A percentile compares a stretch with the other conserved stretches of the same genome.
These are phyloP conservation scores for Malacoctenus gilli DNA, from an alignment of 2,797 vertebrate genomes.

Conservation along the genomic window DNA sequence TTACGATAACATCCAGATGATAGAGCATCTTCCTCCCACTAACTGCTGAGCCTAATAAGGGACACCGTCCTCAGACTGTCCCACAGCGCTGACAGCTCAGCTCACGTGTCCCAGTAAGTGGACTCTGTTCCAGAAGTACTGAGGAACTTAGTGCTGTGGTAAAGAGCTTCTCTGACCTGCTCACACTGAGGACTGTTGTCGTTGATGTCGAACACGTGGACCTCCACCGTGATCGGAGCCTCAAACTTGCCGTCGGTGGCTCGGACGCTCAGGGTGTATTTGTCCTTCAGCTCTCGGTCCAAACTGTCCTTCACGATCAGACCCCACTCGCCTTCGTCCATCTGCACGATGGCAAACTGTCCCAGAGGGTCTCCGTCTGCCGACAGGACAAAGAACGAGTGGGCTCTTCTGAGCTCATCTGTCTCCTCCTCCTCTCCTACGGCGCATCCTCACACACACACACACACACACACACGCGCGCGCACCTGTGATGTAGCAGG, in stretches of 20 bases:
- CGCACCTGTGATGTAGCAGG: conserved; percentile 96
- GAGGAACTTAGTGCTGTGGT: no score
- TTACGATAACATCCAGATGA: no score
- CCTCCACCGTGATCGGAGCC: conserved; percentile 84
- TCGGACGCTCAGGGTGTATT: conserved; percentile 86
- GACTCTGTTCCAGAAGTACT: no score
- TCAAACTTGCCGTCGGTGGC: conserved; percentile 95
- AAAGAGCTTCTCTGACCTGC: conserved; percentile 90
- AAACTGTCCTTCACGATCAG: conserved; percentile 87
- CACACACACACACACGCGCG: conserved; percentile 4
- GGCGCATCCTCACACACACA: no score
- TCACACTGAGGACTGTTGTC: conserved; percentile 95
- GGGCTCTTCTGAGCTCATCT: no score
- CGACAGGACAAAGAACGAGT: background rate
- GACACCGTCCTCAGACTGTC: no score
- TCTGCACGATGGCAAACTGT: conserved; percentile 88
- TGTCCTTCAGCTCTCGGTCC: conserved; percentile 89
- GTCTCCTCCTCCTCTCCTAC: no score
- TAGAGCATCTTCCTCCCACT: no score
- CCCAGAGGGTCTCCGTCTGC: conserved; percentile 91
- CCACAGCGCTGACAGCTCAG: no score
- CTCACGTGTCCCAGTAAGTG: no score
- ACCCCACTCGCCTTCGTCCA: conserved; percentile 87
- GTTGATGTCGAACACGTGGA: conserved; percentile 94
- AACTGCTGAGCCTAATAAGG: no score